Evolutionary conservation across 2,113 vertebrate species (phyloP).

Genomic region (Solenodon paradoxus): DNA sequence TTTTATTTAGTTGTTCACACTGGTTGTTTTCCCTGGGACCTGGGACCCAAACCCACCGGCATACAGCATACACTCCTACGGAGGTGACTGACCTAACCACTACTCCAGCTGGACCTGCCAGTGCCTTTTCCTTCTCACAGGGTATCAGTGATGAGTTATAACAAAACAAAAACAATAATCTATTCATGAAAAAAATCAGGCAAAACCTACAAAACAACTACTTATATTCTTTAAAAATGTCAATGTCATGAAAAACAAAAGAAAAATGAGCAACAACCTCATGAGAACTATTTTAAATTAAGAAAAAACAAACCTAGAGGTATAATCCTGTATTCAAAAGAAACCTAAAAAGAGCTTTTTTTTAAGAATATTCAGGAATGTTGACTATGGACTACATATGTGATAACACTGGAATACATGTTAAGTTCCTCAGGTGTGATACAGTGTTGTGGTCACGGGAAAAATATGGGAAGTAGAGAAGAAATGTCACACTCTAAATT

Average conservation of each 20-base stretch:
- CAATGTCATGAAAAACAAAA: too few relatives aligned
- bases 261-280: too few relatives aligned
- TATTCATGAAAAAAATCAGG: background rate
- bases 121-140: background rate
- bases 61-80: too few relatives aligned
- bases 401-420: background rate
- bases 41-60: too few relatives aligned
- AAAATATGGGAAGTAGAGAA: background rate
- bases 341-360: background rate
- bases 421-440: background rate
- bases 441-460: background rate
- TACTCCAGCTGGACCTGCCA: too few relatives aligned
- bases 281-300: background rate
- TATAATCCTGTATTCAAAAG: background rate
- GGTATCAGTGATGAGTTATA: background rate
- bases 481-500: background rate
- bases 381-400: background rate
- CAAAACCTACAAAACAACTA: background rate
- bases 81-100: too few relatives aligned
- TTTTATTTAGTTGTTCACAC: too few relatives aligned
- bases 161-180: background rate
- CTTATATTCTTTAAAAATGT: too few relatives aligned
- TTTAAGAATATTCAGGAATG: background rate
- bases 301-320: background rate
- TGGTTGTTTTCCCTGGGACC: too few relatives aligned